A percentile compares a stretch with the other conserved stretches of the same genome.
Conservation (phyloP, 2,888 invertebrate genomes). For the Hipparchia semele region DNA sequence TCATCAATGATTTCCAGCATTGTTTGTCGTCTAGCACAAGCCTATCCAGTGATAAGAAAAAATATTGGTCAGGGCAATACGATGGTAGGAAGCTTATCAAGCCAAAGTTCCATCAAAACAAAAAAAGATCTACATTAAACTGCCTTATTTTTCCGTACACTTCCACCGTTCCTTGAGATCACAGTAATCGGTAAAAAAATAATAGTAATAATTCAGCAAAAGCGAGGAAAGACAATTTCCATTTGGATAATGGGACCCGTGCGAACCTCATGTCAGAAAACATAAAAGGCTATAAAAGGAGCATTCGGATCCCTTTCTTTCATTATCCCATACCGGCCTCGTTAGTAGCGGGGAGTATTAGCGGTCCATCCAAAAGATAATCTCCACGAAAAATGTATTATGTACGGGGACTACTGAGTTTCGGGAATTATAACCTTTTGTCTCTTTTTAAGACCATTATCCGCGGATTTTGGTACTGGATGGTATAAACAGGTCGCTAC, state of each 20-base stretch:
- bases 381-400: slow-evolving; percentile 38
- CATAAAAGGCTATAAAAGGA: slow-evolving; percentile 34
- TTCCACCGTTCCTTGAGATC: background rate
- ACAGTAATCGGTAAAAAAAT: background rate
- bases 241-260: slow-evolving; percentile 31
- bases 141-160: too few species aligned
- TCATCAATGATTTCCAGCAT: too few species aligned
- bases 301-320: slow-evolving; percentile 34
- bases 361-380: slow-evolving; percentile 35
- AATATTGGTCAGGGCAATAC: too few species aligned
- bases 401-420: slow-evolving; percentile 29
- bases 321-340: slow-evolving; percentile 35
- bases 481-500: slow-evolving; percentile 29
- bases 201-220: slow-evolving; percentile 4
- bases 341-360: slow-evolving; percentile 38
- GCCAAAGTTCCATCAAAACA: too few species aligned
- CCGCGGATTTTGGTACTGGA: slow-evolving; percentile 31
- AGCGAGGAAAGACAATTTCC: background rate
- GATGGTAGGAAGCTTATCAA: too few species aligned
- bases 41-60: too few species aligned
- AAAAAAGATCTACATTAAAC: too few species aligned
- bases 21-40: too few species aligned
- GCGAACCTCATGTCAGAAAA: slow-evolving; percentile 33
- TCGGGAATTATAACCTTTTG: slow-evolving; percentile 39
- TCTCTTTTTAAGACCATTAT: slow-evolving; percentile 37